Percentiles rank a stretch among this genome's conserved stretches.
phyloP scores from a whole-genome alignment of 2,113 vertebrate genomes.

The Orcinus orca region DNA sequence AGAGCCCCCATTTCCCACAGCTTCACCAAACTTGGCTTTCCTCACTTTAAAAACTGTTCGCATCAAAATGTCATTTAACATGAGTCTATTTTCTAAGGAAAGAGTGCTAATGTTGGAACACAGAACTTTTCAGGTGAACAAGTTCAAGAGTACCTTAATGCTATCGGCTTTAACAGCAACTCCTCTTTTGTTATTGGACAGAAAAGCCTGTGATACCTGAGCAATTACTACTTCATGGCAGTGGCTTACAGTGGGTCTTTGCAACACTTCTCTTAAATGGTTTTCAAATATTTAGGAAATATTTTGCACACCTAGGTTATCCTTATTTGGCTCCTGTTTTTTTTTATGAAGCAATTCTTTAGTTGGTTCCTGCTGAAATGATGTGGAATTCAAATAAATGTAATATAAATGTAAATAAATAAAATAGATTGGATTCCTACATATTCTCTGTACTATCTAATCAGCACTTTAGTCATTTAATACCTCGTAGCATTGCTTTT shows the following conservation, averaged over 20 bases:
- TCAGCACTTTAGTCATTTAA: neutral
- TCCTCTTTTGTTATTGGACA: neutral
- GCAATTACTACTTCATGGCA: neutral
- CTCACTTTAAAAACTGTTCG: neutral
- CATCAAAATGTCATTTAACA: neutral
- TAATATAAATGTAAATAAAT: neutral
- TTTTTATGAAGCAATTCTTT: neutral
- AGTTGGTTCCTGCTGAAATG: neutral
- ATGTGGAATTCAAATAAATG: constrained; percentile 17
- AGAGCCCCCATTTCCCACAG: neutral
- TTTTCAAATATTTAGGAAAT: neutral
- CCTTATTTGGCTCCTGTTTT: neutral
- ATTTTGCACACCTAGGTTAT: neutral
- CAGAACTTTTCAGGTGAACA: neutral
- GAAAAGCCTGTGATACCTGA: neutral
- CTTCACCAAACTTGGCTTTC: neutral
- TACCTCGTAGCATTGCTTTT: neutral
- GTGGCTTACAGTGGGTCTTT: neutral
- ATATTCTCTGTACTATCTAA: neutral
- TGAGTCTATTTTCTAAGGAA: neutral
- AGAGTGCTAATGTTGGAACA: neutral
- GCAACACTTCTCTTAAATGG: neutral
- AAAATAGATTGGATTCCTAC: neutral
- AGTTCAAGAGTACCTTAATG: neutral
- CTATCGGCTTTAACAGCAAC: neutral